Conservation (phyloP, 2,113 vertebrate species). For the Notarius quadriscutis region DNA sequence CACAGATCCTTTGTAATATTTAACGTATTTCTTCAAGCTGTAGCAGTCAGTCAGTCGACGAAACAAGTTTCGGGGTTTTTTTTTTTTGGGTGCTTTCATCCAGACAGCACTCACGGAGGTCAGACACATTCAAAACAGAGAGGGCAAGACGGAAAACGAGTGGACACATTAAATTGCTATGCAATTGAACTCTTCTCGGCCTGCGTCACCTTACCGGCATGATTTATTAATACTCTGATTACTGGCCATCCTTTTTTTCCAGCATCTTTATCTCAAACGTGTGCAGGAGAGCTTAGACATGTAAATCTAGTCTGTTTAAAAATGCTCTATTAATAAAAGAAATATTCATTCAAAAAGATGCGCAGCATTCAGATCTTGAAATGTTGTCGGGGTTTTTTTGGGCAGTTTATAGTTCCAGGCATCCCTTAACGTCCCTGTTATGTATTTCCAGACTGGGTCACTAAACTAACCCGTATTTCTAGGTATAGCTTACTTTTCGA, state of each 20-base stretch:
- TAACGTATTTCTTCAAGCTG: neutral
- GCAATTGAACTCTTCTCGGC: slow-evolving; percentile 80
- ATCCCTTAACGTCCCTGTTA: neutral
- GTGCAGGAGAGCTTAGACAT: neutral
- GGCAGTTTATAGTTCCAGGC: slow-evolving; percentile 8
- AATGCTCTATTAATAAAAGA: slow-evolving; percentile 45
- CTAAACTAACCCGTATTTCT: neutral
- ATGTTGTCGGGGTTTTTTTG: slow-evolving; percentile 36
- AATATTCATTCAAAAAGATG: slow-evolving; percentile 20
- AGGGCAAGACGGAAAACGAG: slow-evolving; percentile 59
- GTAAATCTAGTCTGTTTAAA: slow-evolving; percentile 24
- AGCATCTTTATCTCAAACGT: slow-evolving; percentile 39
- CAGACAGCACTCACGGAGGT: neutral
- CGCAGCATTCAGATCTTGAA: slow-evolving; percentile 38
- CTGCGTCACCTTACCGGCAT: slow-evolving; percentile 62
- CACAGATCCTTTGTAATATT: neutral
- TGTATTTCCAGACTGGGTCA: neutral
- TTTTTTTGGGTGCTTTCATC: neutral
- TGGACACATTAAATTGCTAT: slow-evolving; percentile 81
- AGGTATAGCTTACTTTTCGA: neutral
- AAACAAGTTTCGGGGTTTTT: neutral
- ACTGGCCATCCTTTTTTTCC: neutral
- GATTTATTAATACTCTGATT: slow-evolving; percentile 22
- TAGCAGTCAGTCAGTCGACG: neutral
- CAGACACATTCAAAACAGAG: neutral